Percentiles rank a stretch among this genome's conserved stretches.
Evolutionary conservation across 2,113 vertebrate genomes (phyloP).

Genomic region (Chlamydotis undulata): DNA sequence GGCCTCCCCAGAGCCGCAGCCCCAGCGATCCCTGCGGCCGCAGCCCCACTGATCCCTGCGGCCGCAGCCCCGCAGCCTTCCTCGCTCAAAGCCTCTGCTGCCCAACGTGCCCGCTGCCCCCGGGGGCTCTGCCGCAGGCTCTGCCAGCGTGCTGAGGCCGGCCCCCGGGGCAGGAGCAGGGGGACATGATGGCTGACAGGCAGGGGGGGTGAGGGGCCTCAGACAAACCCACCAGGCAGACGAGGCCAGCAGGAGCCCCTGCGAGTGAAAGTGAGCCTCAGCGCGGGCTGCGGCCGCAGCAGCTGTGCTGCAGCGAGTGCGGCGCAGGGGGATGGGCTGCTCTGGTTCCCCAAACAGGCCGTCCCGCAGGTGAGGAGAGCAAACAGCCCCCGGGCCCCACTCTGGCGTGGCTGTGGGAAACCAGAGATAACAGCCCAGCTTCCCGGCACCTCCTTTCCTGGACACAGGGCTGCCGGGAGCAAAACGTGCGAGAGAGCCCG

Average conservation of each 20-base stretch:
- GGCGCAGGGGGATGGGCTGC: not conserved
- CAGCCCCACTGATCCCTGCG: too few species aligned
- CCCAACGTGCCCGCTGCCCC: rapidly evolving
- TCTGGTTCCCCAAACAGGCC: not conserved
- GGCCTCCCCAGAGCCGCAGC: not conserved
- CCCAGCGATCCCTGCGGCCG: rapidly evolving
- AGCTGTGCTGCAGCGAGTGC: rapidly evolving
- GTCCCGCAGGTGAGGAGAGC: not conserved
- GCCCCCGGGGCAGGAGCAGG: not conserved
- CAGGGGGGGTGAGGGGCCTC: not conserved
- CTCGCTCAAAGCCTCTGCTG: not conserved
- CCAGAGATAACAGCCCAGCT: not conserved
- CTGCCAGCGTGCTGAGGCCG: rapidly evolving
- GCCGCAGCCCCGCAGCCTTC: not conserved
- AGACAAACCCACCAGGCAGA: not conserved
- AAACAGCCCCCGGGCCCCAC: too few species aligned
- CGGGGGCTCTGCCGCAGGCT: not conserved
- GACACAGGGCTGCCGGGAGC: not conserved
- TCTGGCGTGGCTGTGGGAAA: not conserved
- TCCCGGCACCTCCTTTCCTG: not conserved
- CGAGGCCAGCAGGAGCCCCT: rapidly evolving
- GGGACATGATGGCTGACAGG: rapidly evolving
- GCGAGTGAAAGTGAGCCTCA: not conserved
- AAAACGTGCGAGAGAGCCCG: rapidly evolving
- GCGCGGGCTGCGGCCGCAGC: not conserved